A percentile compares a stretch with the other conserved stretches of the same genome.
These are phyloP conservation scores for Ictidomys tridecemlineatus DNA, from an alignment of 2,113 vertebrate species.

Conservation along the genomic window DNA sequence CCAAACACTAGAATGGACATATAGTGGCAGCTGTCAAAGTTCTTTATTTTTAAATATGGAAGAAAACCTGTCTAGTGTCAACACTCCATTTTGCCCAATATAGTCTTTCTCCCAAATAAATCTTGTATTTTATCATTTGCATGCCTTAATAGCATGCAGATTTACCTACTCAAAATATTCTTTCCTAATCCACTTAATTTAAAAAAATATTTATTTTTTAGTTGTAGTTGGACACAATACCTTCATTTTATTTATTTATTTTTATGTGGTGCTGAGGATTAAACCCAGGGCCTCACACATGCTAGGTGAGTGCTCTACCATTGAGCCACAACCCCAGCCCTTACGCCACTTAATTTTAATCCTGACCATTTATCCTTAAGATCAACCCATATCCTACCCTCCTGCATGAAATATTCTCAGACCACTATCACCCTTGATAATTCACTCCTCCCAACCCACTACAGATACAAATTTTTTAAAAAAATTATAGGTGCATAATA, in stretches of 20 bases:
- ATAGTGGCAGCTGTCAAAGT: not conserved
- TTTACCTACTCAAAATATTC: not conserved
- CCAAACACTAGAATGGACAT: slow-evolving; percentile 34
- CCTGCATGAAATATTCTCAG: not conserved
- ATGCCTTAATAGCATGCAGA: not conserved
- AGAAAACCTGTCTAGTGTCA: not conserved
- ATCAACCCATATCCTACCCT: slow-evolving; percentile 24
- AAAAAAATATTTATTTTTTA: too few relatives aligned
- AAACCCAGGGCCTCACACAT: too few relatives aligned
- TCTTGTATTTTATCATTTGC: slow-evolving; percentile 21
- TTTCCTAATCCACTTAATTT: not conserved
- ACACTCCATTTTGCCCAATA: not conserved
- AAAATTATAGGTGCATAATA: not conserved
- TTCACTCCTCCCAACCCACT: not conserved
- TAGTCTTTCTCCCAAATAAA: slow-evolving; percentile 25
- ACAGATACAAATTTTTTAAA: not conserved
- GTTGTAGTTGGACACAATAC: too few relatives aligned
- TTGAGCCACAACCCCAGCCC: too few relatives aligned
- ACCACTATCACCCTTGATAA: not conserved
- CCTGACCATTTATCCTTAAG: slow-evolving; percentile 38
- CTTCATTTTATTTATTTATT: too few relatives aligned
- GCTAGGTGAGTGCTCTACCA: too few relatives aligned
- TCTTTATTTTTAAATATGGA: not conserved
- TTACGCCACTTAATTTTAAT: not conserved
- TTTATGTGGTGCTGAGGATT: too few relatives aligned